Evolutionary conservation across 1,140 invertebrate genomes (phyloP), one percentile per base, ranked within the genome.

Genomic region (Trichonephila inaurata): DNA sequence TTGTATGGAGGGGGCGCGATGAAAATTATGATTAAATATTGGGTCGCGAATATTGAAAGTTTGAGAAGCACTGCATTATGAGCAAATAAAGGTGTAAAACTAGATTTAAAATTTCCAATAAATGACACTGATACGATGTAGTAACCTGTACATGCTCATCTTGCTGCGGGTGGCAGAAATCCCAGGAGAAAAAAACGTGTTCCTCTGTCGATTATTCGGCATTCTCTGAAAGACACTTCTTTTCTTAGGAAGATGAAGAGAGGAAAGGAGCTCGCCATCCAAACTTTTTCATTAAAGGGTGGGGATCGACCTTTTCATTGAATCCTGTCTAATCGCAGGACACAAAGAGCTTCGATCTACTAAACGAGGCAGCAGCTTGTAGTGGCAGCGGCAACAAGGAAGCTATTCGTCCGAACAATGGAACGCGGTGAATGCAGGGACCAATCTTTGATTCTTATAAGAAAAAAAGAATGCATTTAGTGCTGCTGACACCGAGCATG

Each of bases 231-330:
- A 77, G 28, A 10, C n/a, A 10, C 66, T 24, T 69, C 66, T 18
- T 33, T 77, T 77, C 66, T 77, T 40, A 33, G 72, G 14, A 19
- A 77, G 51, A 51, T 51, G 72, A 28, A 40, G 28, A 12, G 24
- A 77, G 72, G 33, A 72, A 16, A 72, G 24, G 28, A 33, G 72
- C 33, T 77, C 72, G 28, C 72, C 28, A 33, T 28, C 72, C 14
- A 16, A 77, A 77, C 72, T 77, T 77, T 77, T 33, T 77, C 33
- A 33, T 77, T 77, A 16, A 51, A 51, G 51, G 51, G 72, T 18
- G 18, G 72, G 72, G 72, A 77, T 77, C 72, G 4, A 77, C 72
- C 72, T 77, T 77, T 77, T 77, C 72, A 77, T 21, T 77, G 72
- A 40, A 19, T 18, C 72, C 33, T 77, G 16, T 77, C 72, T 77